Base-by-base conservation (phyloP, 2,888 invertebrate genomes). In the Geophilus truncorum region DNA sequence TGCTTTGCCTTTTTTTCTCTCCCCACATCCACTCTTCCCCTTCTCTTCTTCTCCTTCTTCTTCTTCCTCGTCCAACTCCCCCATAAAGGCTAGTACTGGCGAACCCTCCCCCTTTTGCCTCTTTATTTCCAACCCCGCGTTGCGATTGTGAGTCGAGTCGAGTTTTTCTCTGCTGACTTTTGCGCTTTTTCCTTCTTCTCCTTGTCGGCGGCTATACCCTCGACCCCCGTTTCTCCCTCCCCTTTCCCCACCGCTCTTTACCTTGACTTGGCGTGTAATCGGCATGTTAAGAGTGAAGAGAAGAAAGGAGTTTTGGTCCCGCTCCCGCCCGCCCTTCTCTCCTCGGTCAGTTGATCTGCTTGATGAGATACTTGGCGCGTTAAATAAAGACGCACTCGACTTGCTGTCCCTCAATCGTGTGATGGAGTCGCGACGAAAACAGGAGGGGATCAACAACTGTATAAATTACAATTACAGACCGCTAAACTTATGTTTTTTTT, bases 381-480 rank as follows among this genome's bases (percentile, higher is more conserved):
- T 70, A 70, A 70, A 70, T 70, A 70, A 70, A 70, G 70, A 70
- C 70, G n/a, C 57, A 70, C 70, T 25, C 28, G 70, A 70, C 25
- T n/a, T 0, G 32, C 5, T 4, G 9, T 32, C n/a, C n/a, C n/a
- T n/a, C n/a, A n/a, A n/a, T n/a, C n/a, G 32, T 32, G 32, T 32
- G 45, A 45, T 45, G 18, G 45, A 45, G 45, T 45, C 12, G n/a
- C n/a, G n/a, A n/a, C n/a, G n/a, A n/a, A n/a, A n/a, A n/a, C n/a
- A n/a, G n/a, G n/a, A n/a, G n/a, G n/a, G n/a, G n/a, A n/a, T n/a
- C n/a, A n/a, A n/a, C n/a, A n/a, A n/a, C n/a, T n/a, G n/a, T n/a
- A n/a, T n/a, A n/a, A n/a, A n/a, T n/a, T n/a, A n/a, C n/a, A n/a
- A n/a, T n/a, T n/a, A n/a, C n/a, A n/a, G n/a, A n/a, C n/a, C n/a